Base-by-base conservation (phyloP, 92 coral and sea anemone genomes). In the Bergia puertoricense region DNA sequence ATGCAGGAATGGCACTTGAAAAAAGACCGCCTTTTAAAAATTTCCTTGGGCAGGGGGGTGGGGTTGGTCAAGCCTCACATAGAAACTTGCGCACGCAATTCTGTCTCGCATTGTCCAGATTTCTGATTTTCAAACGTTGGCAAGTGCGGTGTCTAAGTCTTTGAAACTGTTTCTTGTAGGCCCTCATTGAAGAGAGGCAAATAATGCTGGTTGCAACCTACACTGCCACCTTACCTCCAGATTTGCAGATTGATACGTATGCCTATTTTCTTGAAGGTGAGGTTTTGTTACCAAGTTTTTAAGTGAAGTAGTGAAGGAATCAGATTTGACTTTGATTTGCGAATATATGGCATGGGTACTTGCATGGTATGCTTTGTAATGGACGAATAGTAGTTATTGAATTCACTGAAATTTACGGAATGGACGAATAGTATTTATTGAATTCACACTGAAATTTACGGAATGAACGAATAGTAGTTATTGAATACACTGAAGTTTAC, bases 181-280 rank as follows among this genome's bases (percentile, higher is more conserved):
- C 76, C n/a, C 92, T 97, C 74, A 97, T 97, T 5, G 95, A 93
- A 13, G 98, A 94, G 80, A 91, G 91, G 74, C 98, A 97, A 79
- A 91, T 92, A 66, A 90, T 91, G 74, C 89, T 97, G 79, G 96
- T 97, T 82, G 99, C 99, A 16, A 93, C 96, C 0, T 97, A 95
- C 89, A 95, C 98, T 0, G 95, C 98, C 76, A 93, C 98, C 22
- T 89, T 97, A 0, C 98, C 99, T 56, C 96, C 98, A 13, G 98
- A 90, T 43, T 85, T 92, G 38, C 99, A 95, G 90, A 92, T 92
- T 43, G 89, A 92, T 30, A 94, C 98, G 8, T 97, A 97, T 68
- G 98, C 99, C 6, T 92, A 89, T 77, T 97, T 97, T 78, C 92
- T 97, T 50, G 99, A 97, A 89, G 98, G 99, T 97, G 89, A 88